A percentile compares a stretch with the other conserved stretches of the same genome.
Evolutionary conservation across 2,113 vertebrate species (phyloP).

Genomic region (Bubo bubo): DNA sequence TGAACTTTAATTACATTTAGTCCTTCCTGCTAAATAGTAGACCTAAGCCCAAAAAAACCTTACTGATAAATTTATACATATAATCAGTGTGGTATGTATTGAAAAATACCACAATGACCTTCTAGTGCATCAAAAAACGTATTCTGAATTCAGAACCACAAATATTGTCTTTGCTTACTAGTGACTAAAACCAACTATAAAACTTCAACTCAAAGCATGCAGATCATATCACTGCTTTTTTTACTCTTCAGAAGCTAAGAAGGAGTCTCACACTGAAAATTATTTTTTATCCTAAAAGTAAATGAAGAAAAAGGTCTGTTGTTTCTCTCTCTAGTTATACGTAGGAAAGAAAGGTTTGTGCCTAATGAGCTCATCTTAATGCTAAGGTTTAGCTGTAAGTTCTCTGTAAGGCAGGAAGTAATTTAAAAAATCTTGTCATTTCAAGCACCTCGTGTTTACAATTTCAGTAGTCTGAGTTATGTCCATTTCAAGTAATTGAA

Average conservation of each 20-base stretch:
- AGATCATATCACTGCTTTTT: not conserved
- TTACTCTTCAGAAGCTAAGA: not conserved
- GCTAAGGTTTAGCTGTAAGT: not conserved
- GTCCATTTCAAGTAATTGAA: not conserved
- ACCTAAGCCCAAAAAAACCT: not conserved
- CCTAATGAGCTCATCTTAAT: not conserved
- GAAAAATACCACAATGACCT: not conserved
- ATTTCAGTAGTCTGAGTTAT: not conserved
- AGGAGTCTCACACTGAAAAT: not conserved
- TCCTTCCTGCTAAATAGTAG: not conserved
- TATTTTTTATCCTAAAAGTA: not conserved
- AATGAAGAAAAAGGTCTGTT: not conserved
- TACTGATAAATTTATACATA: not conserved
- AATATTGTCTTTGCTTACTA: not conserved
- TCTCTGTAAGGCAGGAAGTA: not conserved
- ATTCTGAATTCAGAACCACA: not conserved
- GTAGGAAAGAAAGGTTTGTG: not conserved
- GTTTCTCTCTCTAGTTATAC: not conserved
- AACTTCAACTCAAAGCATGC: not conserved
- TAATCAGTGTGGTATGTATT: not conserved
- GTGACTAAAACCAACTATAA: not conserved
- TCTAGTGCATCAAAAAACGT: not conserved
- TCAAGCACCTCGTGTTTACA: not conserved
- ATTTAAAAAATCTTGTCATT: not conserved
- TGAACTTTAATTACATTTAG: not conserved